These are phyloP conservation scores for Embidobia sp. DNA, from an alignment of 2,888 invertebrate genomes.

Conservation along the genomic window DNA sequence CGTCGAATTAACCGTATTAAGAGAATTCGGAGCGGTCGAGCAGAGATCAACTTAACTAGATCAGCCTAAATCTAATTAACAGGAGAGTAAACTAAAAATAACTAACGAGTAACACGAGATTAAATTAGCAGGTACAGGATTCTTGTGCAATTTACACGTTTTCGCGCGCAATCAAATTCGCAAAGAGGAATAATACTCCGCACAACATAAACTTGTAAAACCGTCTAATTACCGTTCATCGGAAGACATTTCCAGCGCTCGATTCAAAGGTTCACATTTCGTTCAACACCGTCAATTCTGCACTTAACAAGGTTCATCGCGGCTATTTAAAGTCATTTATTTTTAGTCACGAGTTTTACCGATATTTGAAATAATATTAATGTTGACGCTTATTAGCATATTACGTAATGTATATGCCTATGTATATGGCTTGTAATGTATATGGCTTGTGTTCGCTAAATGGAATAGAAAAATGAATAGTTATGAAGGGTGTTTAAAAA, in stretches of 20 bases:
- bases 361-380: constrained; percentile 17
- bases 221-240: no score
- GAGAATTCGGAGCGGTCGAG: constrained; percentile 44
- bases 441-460: constrained; percentile 12
- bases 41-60: constrained; percentile 56
- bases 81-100: constrained; percentile 53
- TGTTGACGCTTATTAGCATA: constrained; percentile 27
- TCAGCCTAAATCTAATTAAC: constrained; percentile 60
- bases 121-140: constrained; percentile 38
- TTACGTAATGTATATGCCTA: constrained; percentile 25
- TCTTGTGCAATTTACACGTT: constrained; percentile 11
- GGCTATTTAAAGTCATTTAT: neutral
- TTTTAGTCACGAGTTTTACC: constrained; percentile 2
- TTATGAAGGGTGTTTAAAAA: constrained; percentile 24
- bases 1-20: constrained; percentile 43
- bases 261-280: neutral
- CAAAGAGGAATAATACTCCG: constrained; percentile 2
- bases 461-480: constrained; percentile 30
- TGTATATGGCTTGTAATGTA: no score
- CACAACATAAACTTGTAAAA: no score
- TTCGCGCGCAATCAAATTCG: constrained; percentile 1
- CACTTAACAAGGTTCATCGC: no score
- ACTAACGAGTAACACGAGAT: constrained; percentile 32
- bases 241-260: no score
- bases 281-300: no score